Percentiles rank a stretch among this genome's conserved stretches.
These are phyloP conservation scores for Drosophila dives DNA, from an alignment of 2,888 invertebrate genomes.

Conservation along the genomic window DNA sequence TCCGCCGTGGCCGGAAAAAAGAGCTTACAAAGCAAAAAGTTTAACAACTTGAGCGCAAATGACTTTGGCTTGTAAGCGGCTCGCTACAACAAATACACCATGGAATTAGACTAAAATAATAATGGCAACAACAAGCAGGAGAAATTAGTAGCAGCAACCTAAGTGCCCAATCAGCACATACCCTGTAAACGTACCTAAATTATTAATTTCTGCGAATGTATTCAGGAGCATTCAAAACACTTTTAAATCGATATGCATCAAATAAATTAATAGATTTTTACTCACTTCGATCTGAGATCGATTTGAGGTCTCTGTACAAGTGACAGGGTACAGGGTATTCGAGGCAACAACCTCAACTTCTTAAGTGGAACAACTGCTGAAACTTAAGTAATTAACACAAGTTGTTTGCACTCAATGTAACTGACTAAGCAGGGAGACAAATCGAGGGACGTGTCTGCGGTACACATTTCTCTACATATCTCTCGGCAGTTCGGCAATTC, in stretches of 20 bases:
- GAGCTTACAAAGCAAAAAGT: constrained; percentile 72
- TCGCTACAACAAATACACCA: constrained; percentile 65
- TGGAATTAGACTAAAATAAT: constrained; percentile 66
- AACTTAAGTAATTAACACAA: constrained; percentile 81
- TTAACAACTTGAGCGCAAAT: constrained; percentile 73
- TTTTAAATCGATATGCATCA: not conserved
- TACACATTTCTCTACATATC: not conserved
- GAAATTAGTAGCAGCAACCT: not conserved
- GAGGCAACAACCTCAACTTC: constrained; percentile 46
- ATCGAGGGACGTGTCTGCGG: constrained; percentile 2
- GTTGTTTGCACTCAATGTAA: constrained; percentile 64
- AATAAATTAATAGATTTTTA: not conserved
- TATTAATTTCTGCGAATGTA: not conserved
- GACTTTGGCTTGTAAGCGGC: constrained; percentile 72
- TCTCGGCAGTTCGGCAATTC: too few species aligned
- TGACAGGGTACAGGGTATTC: not conserved
- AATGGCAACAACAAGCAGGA: constrained; percentile 31
- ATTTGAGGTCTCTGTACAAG: not conserved
- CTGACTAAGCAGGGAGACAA: constrained; percentile 21
- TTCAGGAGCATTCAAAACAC: not conserved
- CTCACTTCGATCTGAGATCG: not conserved
- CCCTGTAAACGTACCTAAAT: not conserved
- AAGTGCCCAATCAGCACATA: not conserved
- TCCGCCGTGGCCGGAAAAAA: constrained; percentile 53
- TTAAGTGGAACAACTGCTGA: constrained; percentile 74